Base-by-base conservation (phyloP, 2,797 vertebrate species). In the Oryzias sinensis region DNA sequence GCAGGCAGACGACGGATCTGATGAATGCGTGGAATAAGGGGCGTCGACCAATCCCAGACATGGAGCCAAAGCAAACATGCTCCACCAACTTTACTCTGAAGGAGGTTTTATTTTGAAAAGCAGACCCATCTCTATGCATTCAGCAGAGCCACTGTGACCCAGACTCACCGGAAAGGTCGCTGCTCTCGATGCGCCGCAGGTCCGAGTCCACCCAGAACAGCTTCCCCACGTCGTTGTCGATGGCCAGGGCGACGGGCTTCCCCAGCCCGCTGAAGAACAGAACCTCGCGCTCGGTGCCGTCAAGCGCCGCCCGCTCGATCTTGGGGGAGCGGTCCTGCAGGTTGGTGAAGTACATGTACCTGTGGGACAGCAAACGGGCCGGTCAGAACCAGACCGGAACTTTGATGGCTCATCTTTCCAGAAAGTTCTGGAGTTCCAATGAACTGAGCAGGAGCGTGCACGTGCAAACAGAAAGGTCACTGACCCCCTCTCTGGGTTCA, bases 261-360 rank as follows among this genome's bases (percentile, higher is more conserved):
- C 95, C 96, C 70, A 98, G 75, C 2, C 95, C 95, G 20, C 93
- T 96, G 84, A 96, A 97, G 82, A 99, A 99, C 59, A 98, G 90
- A 6, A 98, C 94, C 80, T 98, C 97, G 0, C 97, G 90, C 78
- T 99, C 97, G 0, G 96, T 98, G 14, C 97, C 97, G 63, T 98
- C 97, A 87, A 98, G 69, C 1, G 96, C 95, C 5, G 95, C 95
- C 1, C 97, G 90, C 88, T 99, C 97, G 57, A 99, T 99, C 89
- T 95, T 97, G 0, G 97, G 94, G 0, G 95, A 96, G 15, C 95
- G 93, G 52, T 99, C 97, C 83, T 97, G 93, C 46, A 98, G 91
- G 82, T 99, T 99, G 74, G 96, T 98, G 89, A 98, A 99, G 91
- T 98, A 99, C 97, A 99, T 97, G 89, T 99, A 99, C 81, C 96